Conservation (phyloP, 2,797 vertebrate species). For the Sarcoramphus papa region DNA sequence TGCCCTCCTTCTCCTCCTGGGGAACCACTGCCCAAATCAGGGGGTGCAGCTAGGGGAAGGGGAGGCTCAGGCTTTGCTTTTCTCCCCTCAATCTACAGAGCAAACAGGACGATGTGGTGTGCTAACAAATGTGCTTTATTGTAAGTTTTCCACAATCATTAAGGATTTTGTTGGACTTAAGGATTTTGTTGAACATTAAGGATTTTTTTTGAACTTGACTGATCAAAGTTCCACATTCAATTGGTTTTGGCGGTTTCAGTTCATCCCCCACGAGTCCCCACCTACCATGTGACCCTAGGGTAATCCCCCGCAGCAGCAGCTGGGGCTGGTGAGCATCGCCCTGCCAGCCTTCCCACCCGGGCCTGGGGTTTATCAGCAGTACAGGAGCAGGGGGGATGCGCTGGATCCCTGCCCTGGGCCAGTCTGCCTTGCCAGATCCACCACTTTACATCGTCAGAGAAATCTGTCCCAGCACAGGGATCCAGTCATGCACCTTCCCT, state of each 20-base stretch:
- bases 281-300: not conserved
- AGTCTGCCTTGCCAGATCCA: not conserved
- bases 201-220: not conserved
- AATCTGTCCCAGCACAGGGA: not conserved
- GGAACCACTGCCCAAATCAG: not conserved
- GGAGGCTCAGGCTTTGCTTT: not conserved
- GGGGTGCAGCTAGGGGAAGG: not conserved
- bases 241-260: not conserved
- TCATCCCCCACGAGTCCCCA: not conserved
- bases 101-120: not conserved
- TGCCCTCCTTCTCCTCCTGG: not conserved
- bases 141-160: slow-evolving; percentile 43
- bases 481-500: not conserved
- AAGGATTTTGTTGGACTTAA: not conserved
- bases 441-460: not conserved
- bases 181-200: not conserved
- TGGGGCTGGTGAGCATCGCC: not conserved
- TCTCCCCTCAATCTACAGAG: not conserved
- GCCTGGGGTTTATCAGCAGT: not conserved
- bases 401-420: not conserved
- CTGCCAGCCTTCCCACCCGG: not conserved
- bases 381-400: not conserved
- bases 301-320: not conserved
- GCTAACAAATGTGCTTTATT: slow-evolving; percentile 68
- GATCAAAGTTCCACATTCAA: not conserved